These are phyloP conservation scores for Plebejus melissa DNA, from an alignment of 2,888 invertebrate species.

Conservation along the genomic window DNA sequence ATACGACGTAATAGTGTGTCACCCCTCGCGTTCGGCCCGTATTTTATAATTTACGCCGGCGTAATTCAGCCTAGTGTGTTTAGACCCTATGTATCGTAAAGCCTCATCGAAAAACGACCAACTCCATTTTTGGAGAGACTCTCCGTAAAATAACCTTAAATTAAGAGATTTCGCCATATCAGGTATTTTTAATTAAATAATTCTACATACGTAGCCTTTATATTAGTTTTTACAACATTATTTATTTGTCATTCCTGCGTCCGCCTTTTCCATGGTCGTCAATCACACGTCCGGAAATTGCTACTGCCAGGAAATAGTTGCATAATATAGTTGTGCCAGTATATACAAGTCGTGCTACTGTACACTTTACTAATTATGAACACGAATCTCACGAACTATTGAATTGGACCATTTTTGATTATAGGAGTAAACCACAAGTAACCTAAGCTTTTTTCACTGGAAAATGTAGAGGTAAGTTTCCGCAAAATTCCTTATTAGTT, in stretches of 20 bases:
- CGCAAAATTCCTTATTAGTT: no score
- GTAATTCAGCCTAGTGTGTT: no score
- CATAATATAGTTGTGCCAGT: neutral
- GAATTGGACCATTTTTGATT: neutral
- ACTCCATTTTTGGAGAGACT: neutral
- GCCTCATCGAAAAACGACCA: neutral
- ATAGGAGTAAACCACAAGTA: no score
- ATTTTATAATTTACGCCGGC: no score
- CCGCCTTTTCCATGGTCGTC: slow-evolving; percentile 1
- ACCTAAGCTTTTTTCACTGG: no score
- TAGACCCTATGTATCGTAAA: neutral
- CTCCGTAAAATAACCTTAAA: neutral
- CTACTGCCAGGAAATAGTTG: neutral
- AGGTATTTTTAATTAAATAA: neutral
- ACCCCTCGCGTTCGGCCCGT: no score
- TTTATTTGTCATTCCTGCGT: neutral
- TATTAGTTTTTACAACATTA: neutral
- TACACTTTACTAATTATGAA: neutral
- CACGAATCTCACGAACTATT: neutral
- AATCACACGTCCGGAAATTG: neutral
- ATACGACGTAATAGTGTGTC: no score
- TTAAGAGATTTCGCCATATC: neutral
- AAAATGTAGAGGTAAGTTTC: no score
- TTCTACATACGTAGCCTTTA: neutral
- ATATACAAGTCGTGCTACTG: no score